Percentiles rank a stretch among this genome's conserved stretches.
Conservation (phyloP, 2,888 invertebrate species). For the Spilarctia lutea region DNA sequence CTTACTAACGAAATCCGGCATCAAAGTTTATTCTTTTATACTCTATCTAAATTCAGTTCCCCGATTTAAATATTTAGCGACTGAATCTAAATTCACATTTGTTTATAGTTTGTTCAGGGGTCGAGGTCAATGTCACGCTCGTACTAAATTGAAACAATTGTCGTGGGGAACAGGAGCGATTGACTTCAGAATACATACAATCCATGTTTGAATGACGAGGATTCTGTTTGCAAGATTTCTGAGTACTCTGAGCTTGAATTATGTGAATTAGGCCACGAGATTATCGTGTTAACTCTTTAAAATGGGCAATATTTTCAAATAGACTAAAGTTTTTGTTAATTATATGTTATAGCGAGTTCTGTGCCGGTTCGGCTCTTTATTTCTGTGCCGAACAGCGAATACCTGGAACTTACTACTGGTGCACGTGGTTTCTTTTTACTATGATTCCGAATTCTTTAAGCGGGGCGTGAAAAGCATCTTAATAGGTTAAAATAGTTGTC, state of each 20-base stretch:
- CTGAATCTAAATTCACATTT: constrained; percentile 19
- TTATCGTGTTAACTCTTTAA: too few species aligned
- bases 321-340: too few species aligned
- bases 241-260: not conserved
- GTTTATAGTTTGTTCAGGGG: constrained; percentile 24
- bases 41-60: constrained; percentile 20
- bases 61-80: constrained; percentile 15
- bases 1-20: not conserved
- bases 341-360: too few species aligned
- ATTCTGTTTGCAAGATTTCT: not conserved
- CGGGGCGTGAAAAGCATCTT: too few species aligned
- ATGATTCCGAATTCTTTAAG: too few species aligned
- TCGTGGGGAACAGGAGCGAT: not conserved
- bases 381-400: too few species aligned
- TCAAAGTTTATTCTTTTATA: constrained; percentile 11
- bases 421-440: too few species aligned
- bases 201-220: not conserved
- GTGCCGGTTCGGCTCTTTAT: too few species aligned
- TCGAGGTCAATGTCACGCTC: constrained; percentile 15
- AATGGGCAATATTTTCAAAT: too few species aligned
- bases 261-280: not conserved
- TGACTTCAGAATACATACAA: not conserved
- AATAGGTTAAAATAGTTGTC: too few species aligned
- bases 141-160: constrained; percentile 15
- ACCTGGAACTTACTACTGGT: too few species aligned